Evolutionary conservation across 2,797 vertebrate species (phyloP).

Genomic region (Monodelphis domestica): DNA sequence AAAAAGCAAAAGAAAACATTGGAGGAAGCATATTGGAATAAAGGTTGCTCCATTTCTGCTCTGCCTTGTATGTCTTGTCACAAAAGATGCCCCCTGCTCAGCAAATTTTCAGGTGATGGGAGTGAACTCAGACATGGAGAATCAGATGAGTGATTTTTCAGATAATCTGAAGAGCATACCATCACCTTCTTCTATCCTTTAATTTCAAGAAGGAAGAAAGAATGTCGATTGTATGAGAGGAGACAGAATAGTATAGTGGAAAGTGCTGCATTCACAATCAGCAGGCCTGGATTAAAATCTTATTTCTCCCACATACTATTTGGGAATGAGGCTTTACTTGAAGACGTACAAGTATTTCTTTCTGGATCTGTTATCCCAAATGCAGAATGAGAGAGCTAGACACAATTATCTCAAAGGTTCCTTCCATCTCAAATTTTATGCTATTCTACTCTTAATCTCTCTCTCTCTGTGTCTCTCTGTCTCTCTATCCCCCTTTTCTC

Average conservation of each 20-base stretch:
- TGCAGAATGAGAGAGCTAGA: neutral
- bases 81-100: neutral
- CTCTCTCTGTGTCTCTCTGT: no score
- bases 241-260: no score
- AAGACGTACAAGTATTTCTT: neutral
- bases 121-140: neutral
- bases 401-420: neutral
- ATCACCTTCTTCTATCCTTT: neutral
- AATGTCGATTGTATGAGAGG: neutral
- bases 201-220: neutral
- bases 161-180: neutral
- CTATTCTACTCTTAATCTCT: neutral
- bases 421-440: neutral
- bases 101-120: neutral
- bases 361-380: neutral
- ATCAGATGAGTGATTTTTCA: neutral
- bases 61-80: neutral
- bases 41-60: neutral
- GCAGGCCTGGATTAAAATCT: neutral
- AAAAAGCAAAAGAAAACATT: neutral
- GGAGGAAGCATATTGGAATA: neutral
- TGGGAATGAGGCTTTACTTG: neutral
- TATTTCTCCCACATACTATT: neutral
- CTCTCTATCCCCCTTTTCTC: no score
- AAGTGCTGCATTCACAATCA: neutral